Evolutionary conservation across 2,797 vertebrate genomes (phyloP).

Genomic region (Chelidonichthys spinosus): DNA sequence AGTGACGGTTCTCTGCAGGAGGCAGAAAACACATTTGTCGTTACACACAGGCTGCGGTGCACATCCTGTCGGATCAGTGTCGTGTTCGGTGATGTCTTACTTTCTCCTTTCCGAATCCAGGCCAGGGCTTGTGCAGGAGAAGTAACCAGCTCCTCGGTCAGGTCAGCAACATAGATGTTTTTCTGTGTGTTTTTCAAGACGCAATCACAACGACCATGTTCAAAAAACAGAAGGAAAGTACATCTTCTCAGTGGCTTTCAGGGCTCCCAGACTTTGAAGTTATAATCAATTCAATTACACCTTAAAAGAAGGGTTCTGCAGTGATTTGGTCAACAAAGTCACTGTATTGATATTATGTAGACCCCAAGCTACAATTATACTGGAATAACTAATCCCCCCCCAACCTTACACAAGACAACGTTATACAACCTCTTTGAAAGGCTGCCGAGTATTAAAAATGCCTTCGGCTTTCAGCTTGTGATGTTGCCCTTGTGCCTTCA

Average conservation of each 20-base stretch:
- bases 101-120: conserved; percentile 96
- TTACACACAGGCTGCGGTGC: neutral
- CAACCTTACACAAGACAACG: too few species aligned
- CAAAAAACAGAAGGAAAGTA: neutral
- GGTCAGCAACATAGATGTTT: conserved; percentile 92
- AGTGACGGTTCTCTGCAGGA: conserved; percentile 91
- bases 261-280: neutral
- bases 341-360: neutral
- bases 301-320: neutral
- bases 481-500: too few species aligned
- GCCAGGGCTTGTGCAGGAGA: conserved; percentile 89
- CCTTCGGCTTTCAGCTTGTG: too few species aligned
- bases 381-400: too few species aligned
- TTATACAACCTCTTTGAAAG: too few species aligned
- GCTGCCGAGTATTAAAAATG: too few species aligned
- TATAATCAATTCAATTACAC: neutral
- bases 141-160: conserved; percentile 93
- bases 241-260: neutral
- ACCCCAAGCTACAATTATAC: neutral
- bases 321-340: neutral
- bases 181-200: conserved; percentile 81
- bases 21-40: neutral
- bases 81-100: conserved; percentile 78
- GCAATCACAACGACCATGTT: neutral
- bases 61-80: fast-evolving